phyloP scores from a whole-genome alignment of 2,888 invertebrate species.

The Drosophila aldrichi region DNA sequence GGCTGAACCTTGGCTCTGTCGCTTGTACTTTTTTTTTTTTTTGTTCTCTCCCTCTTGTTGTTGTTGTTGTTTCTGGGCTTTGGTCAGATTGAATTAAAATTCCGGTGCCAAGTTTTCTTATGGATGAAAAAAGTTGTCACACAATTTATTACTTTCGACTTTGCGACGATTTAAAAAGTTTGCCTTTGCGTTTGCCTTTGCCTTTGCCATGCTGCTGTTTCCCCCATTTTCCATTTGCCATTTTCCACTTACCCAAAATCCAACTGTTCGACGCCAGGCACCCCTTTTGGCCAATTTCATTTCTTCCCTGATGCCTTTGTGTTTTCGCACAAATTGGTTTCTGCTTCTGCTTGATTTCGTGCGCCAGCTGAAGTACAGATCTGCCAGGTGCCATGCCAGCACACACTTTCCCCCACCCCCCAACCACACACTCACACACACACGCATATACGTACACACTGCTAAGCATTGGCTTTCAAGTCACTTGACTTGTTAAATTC shows the following conservation, averaged over 20 bases:
- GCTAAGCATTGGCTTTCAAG: constrained; percentile 43
- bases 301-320: constrained; percentile 53
- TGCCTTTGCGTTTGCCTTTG: constrained; percentile 45
- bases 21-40: constrained; percentile 21
- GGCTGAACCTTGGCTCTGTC: constrained; percentile 55
- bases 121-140: constrained; percentile 41
- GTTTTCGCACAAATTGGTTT: constrained; percentile 75
- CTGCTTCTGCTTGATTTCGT: constrained; percentile 77
- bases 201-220: constrained; percentile 26
- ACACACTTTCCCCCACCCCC: constrained; percentile 11
- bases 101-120: constrained; percentile 44
- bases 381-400: constrained; percentile 52
- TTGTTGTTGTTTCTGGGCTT: neutral
- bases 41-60: neutral
- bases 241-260: constrained; percentile 35
- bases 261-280: constrained; percentile 31
- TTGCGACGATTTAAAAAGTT: constrained; percentile 64
- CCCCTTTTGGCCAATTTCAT: constrained; percentile 69
- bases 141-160: constrained; percentile 65
- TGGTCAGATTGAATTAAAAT: constrained; percentile 56
- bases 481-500: constrained; percentile 77
- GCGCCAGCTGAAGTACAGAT: constrained; percentile 67
- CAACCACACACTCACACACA: neutral
- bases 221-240: neutral
- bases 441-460: constrained; percentile 14